Evolutionary conservation across 2,888 invertebrate species (phyloP).

Genomic region (Syritta pipiens): DNA sequence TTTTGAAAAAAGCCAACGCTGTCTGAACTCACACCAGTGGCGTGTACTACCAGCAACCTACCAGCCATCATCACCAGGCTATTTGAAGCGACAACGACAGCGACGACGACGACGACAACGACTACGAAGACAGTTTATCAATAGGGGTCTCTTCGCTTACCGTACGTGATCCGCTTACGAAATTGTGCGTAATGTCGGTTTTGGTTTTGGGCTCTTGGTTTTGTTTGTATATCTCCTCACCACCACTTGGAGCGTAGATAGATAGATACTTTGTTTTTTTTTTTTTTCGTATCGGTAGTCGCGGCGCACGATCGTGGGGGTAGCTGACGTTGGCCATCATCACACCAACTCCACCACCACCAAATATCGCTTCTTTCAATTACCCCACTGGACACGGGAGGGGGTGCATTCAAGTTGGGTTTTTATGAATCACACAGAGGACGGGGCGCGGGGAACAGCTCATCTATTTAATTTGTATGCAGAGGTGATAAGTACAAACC

Average conservation of each 20-base stretch:
- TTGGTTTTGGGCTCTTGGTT: conserved; percentile 16
- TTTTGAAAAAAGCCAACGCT: conserved; percentile 33
- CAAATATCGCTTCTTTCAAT: conserved; percentile 65
- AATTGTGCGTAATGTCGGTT: conserved; percentile 59
- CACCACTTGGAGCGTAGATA: conserved; percentile 7
- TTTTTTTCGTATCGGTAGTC: conserved; percentile 22
- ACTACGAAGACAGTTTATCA: too few species aligned
- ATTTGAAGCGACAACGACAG: conserved; percentile 19
- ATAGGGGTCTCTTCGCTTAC: conserved; percentile 65
- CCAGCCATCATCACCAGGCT: conserved; percentile 2
- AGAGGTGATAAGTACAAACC: conserved; percentile 60
- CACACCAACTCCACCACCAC: conserved; percentile 32
- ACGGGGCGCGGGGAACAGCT: conserved; percentile 30
- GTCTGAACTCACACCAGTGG: conserved; percentile 40
- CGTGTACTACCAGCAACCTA: not conserved
- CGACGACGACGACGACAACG: conserved; percentile 52
- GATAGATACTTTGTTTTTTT: conserved; percentile 21
- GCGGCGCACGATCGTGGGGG: conserved; percentile 59
- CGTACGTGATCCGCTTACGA: conserved; percentile 63
- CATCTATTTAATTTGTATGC: conserved; percentile 65
- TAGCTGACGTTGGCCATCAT: conserved; percentile 59
- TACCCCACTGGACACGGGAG: conserved; percentile 41
- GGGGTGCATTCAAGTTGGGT: conserved; percentile 44
- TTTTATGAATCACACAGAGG: conserved; percentile 64
- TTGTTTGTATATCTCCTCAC: conserved; percentile 26